A percentile compares a stretch with the other conserved stretches of the same genome.
Conservation (phyloP, 2,797 vertebrate species). For the Steatocranus sp. region DNA sequence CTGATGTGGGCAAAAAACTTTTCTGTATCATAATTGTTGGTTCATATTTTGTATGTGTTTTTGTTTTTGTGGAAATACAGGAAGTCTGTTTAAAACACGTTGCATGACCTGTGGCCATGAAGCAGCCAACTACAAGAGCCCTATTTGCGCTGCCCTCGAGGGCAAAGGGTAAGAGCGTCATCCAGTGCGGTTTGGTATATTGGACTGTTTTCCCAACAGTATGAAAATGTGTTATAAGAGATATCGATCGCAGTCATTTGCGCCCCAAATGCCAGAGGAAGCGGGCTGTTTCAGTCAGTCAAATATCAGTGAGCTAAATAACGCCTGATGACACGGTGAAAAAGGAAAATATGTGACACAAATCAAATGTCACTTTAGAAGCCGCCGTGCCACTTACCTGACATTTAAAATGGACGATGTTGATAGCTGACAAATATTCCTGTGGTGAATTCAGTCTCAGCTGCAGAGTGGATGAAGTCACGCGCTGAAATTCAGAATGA, state of each 20-base stretch:
- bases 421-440: not conserved
- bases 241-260: slow-evolving; percentile 23
- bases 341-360: not conserved
- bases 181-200: not conserved
- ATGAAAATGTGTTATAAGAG: not conserved
- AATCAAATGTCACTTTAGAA: slow-evolving; percentile 40
- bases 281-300: not conserved
- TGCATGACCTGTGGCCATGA: slow-evolving; percentile 88
- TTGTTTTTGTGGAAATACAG: slow-evolving; percentile 63
- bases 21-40: not conserved
- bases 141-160: slow-evolving; percentile 84
- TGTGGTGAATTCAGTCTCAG: not conserved
- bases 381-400: slow-evolving; percentile 7
- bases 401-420: slow-evolving; percentile 26
- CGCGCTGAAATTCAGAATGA: not conserved
- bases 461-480: not conserved
- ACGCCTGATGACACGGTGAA: not conserved
- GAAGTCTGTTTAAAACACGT: slow-evolving; percentile 92
- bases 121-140: slow-evolving; percentile 84
- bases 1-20: not conserved
- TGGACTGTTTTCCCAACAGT: not conserved
- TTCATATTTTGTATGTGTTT: not conserved
- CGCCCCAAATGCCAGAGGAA: slow-evolving; percentile 39
- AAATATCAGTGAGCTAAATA: slow-evolving; percentile 23
- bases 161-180: slow-evolving; percentile 86